These are phyloP conservation scores for Circaetus cinerascens DNA, from an alignment of 2,113 vertebrate genomes.

Conservation along the genomic window DNA sequence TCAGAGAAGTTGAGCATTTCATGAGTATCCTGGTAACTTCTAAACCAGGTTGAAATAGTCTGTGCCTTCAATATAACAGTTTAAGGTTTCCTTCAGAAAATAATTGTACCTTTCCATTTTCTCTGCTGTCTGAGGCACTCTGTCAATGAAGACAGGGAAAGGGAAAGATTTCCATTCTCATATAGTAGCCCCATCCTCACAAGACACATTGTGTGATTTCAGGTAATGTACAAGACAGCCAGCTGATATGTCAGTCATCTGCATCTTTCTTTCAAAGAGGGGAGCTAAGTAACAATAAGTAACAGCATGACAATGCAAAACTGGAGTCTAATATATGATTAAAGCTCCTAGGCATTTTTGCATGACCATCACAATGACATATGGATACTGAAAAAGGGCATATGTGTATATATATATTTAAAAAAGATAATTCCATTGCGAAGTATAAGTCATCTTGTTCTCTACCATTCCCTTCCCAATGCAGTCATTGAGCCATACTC, in stretches of 20 bases:
- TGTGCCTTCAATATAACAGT: background rate
- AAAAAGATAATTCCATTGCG: background rate
- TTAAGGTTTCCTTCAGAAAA: background rate
- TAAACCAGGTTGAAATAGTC: background rate
- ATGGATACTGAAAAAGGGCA: background rate
- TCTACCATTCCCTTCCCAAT: background rate
- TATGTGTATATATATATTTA: too few relatives aligned
- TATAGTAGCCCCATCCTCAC: background rate
- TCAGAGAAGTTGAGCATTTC: background rate
- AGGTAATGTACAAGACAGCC: background rate
- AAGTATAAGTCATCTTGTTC: background rate
- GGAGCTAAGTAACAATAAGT: background rate
- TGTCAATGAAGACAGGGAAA: background rate
- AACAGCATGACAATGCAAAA: background rate
- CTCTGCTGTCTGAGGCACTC: background rate
- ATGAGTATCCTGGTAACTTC: background rate
- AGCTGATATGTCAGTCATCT: background rate
- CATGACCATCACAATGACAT: background rate
- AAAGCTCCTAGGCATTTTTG: background rate
- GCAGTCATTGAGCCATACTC: background rate
- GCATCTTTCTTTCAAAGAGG: background rate
- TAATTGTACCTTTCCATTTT: background rate
- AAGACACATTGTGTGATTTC: background rate
- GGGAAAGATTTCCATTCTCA: background rate
- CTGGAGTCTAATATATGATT: background rate